phyloP scores from a whole-genome alignment of 1,140 invertebrate species.

The Cydia amplana region DNA sequence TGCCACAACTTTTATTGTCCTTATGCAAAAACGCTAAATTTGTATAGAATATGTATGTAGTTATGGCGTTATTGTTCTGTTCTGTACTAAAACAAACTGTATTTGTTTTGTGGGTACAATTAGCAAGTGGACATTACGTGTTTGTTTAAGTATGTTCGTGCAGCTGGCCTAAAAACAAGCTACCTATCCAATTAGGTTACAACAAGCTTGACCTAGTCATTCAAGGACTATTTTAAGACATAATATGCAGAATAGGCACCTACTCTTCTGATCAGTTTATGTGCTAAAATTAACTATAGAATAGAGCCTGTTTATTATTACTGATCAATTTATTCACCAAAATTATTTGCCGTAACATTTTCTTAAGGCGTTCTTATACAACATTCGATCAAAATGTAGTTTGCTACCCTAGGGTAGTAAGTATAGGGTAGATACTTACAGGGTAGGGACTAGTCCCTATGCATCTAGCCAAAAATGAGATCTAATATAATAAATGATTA shows the following conservation, averaged over 20 bases:
- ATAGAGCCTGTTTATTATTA: slow-evolving; percentile 4
- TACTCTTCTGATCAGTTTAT: slow-evolving; percentile 1
- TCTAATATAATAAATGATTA: too few species aligned
- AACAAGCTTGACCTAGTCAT: background rate
- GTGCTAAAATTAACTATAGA: background rate
- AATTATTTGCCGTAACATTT: slow-evolving; percentile 11
- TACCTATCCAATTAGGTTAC: background rate
- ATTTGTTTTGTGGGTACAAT: slow-evolving; percentile 42
- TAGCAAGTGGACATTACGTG: slow-evolving; percentile 37
- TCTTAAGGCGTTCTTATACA: background rate
- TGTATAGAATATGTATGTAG: background rate
- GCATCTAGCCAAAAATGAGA: too few species aligned
- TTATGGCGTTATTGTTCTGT: background rate
- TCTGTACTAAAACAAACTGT: slow-evolving; percentile 36
- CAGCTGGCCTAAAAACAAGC: slow-evolving; percentile 35
- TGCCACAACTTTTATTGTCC: slow-evolving; percentile 35
- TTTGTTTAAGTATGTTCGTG: slow-evolving; percentile 35
- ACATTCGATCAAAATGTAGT: background rate
- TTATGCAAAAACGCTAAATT: background rate
- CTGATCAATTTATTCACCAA: background rate
- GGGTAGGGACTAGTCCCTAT: too few species aligned
- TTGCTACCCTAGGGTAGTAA: background rate
- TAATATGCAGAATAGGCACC: background rate
- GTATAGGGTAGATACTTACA: too few species aligned
- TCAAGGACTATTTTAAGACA: slow-evolving; percentile 2